Base-by-base conservation (phyloP, 2,888 invertebrate species). In the Andrena camellia region DNA sequence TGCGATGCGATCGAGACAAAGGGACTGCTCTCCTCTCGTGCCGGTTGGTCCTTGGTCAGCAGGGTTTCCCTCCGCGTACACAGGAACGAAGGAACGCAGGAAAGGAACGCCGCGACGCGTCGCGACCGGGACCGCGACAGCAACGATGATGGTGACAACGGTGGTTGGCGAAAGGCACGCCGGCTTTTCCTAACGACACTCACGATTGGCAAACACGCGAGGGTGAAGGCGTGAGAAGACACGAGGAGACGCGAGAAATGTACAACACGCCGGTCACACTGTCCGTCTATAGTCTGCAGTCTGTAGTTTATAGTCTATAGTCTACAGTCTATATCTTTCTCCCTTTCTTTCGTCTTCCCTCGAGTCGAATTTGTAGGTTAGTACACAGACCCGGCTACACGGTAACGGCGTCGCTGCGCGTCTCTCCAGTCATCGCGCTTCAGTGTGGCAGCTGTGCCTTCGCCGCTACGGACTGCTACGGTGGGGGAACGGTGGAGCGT, bases 391-490 rank as follows among this genome's bases (percentile, higher is more conserved):
- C 70, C 85, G 77, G 71, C 81, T 68, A 64, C 74, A 81, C 86
- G 50, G 73, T 68, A 81, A 80, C 83, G 80, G 83, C 87, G 88
- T 86, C 78, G 87, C 70, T 86, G 78, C 88, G 87, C 87, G 87
- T 86, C 82, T 87, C 86, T 87, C 74, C 86, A 66, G 78, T 75
- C 52, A 69, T 83, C 86, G 88, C 81, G 79, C 77, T 87, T 80
- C 80, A 76, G 78, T 84, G 83, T 84, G 83, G 88, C 88, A 88
- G 89, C 87, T 88, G 89, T 89, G 83, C 81, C 70, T 78, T 78
- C 83, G 69, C 59, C 82, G 84, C 66, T 57, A 52, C 60, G 75
- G 23, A 33, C 4, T 3, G 29, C 7, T 26, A 54, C 73, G 86
- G 66, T 86, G 76, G 86, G 69, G 79, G 10, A 8, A 48, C 23